Percentiles rank a stretch among this genome's conserved stretches.
Evolutionary conservation across 2,113 vertebrate species (phyloP).

Genomic region (Macrotis lagotis): DNA sequence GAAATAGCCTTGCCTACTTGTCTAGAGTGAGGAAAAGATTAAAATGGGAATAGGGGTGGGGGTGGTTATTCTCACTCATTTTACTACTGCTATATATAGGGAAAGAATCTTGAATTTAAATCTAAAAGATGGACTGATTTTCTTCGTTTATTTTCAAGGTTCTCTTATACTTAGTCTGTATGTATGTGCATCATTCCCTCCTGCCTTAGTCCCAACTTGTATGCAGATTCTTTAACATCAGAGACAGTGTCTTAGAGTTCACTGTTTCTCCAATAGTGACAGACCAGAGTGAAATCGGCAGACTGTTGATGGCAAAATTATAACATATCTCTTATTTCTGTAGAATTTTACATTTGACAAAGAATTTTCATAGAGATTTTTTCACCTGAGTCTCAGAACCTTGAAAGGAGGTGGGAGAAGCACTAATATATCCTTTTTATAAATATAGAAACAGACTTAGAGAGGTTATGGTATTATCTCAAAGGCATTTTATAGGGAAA

Average conservation of each 20-base stretch:
- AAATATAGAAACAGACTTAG: background rate
- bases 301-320: background rate
- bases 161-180: background rate
- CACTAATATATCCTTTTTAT: background rate
- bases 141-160: background rate
- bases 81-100: background rate
- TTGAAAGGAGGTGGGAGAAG: background rate
- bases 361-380: background rate
- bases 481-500: background rate
- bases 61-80: background rate
- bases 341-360: background rate
- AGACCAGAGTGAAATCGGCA: background rate
- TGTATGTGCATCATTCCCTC: background rate
- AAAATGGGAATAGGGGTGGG: background rate
- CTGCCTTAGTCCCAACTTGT: background rate
- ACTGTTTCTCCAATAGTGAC: background rate
- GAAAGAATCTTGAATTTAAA: background rate
- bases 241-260: background rate
- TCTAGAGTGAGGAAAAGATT: background rate
- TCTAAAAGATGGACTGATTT: background rate
- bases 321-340: background rate
- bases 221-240: background rate
- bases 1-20: constrained; percentile 34
- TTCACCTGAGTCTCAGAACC: background rate
- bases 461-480: background rate